Evolutionary conservation across 2,797 vertebrate species (phyloP), one percentile per base, ranked within the genome.

Genomic region (Gymnopithys bicolor): DNA sequence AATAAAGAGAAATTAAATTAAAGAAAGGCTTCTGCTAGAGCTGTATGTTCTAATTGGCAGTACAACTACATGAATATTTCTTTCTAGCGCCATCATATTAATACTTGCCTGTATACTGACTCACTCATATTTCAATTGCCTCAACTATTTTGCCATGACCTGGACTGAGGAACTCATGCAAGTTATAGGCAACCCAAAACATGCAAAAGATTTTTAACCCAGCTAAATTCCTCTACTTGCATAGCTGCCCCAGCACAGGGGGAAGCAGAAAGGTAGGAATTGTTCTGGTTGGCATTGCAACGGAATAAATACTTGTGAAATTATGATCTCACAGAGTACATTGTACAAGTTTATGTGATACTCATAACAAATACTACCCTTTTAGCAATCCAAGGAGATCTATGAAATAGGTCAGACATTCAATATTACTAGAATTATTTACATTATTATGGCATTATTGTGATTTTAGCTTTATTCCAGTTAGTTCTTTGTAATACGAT

Each of bases 291-390:
- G 5, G 11, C 3, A 2, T 5, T 10, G 19, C 27, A 66, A 48
- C 9, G 12, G 6, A 66, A 78, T 24, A 74, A 87, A 73, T n/a
- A 37, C 13, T 51, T 55, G 5, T 32, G 45, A 75, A 87, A 93
- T 55, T 43, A n/a, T 22, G 69, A 0, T 25, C 35, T 32, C 7
- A 2, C 21, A 28, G 62, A 82, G 30, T 28, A 35, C 0, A 0
- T 59, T 30, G 48, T 51, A 58, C 25, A 82, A 82, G 58, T 35
- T 4, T 17, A 13, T 18, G 13, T 27, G 66, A 78, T 60, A 28
- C 8, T 45, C 11, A 1, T 9, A 78, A 46, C 53, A 89, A 84
- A 81, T 37, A 22, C 5, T 13, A 25, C 27, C 19, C 68, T 32
- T 37, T 18, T n/a, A 82, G 11, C 14, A 84, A 37, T 33, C 22